Evolutionary conservation across 2,888 invertebrate species (phyloP), one percentile per base, ranked within the genome.

Genomic region (Minunthozetes semirufus): DNA sequence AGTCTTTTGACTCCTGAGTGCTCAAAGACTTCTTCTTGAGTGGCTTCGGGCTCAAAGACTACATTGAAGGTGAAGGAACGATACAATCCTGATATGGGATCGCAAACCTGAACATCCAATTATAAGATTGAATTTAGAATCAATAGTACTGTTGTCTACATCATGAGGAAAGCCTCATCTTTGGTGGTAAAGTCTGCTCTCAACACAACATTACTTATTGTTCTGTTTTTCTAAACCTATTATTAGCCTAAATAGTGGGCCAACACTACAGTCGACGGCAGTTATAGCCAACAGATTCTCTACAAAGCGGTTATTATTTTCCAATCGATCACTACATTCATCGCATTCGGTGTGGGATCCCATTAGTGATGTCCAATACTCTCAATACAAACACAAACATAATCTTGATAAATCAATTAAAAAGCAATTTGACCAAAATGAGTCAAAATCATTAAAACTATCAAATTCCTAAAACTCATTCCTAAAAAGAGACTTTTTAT

Each of bases 21-120:
- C 82, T 94, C 91, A 76, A 96, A 85, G 66, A 96, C 88, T 81
- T 95, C 95, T 81, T 88, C 88, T 80, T 88, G 88, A 0, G 90
- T 90, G 0, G 95, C 93, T 11, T 92, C 92, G 0, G 93, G 92
- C 81, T 95, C 94, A 82, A 96, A 95, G 63, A 94, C 93, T 22
- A 94, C 94, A 82, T 95, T 95, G 83, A 93, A 96, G 0, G 94
- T 92, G 84, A 94, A 96, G n/a, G 91, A 86, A 81, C 77, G 75
- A 8, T 76, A 72, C 3, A 63, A 56, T 27, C 56, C 72, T 27
- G 78, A 79, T 72, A 80, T 81, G 88, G 79, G 86, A 78, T 80
- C 83, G 80, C 82, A 82, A 75, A 82, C 79, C 83, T 83, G 53
- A 53, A 77, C 75, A 80, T 80, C 75, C 74, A 79, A 73, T 78